Evolutionary conservation across 2,113 vertebrate species (phyloP).

Genomic region (Ameiurus melas): DNA sequence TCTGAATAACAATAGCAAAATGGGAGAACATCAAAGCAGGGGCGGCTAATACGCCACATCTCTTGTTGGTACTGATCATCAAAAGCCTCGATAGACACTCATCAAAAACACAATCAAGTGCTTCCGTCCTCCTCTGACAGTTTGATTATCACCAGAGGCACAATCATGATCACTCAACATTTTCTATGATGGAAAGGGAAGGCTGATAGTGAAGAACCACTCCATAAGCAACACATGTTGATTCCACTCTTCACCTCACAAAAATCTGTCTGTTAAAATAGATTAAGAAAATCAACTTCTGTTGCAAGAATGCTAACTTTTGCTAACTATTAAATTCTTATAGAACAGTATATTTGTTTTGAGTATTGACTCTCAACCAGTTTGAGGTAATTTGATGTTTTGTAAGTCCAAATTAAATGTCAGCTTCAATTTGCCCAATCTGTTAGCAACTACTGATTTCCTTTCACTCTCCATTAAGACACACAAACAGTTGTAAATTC

Average conservation of each 20-base stretch:
- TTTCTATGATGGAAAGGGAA: constrained; percentile 40
- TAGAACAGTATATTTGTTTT: background rate
- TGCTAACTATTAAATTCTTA: background rate
- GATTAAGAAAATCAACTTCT: background rate
- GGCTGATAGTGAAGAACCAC: constrained; percentile 25
- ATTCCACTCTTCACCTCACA: background rate
- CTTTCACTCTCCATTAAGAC: background rate
- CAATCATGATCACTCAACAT: constrained; percentile 60
- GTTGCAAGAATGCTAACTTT: background rate
- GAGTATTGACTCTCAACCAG: background rate
- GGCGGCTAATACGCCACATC: constrained; percentile 62
- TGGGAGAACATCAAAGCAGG: constrained; percentile 45
- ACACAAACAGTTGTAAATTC: too few species aligned
- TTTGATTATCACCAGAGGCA: constrained; percentile 69
- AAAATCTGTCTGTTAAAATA: background rate
- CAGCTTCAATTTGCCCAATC: background rate
- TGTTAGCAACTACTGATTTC: constrained; percentile 3
- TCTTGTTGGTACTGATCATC: constrained; percentile 55
- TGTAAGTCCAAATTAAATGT: background rate
- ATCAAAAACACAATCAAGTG: constrained; percentile 68
- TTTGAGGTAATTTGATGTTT: background rate
- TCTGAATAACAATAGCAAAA: constrained; percentile 35
- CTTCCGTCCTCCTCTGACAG: constrained; percentile 65
- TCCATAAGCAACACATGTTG: constrained; percentile 10
- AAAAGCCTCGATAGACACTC: constrained; percentile 56